Conservation (phyloP, 2,797 vertebrate species). For the Tinamus major region DNA sequence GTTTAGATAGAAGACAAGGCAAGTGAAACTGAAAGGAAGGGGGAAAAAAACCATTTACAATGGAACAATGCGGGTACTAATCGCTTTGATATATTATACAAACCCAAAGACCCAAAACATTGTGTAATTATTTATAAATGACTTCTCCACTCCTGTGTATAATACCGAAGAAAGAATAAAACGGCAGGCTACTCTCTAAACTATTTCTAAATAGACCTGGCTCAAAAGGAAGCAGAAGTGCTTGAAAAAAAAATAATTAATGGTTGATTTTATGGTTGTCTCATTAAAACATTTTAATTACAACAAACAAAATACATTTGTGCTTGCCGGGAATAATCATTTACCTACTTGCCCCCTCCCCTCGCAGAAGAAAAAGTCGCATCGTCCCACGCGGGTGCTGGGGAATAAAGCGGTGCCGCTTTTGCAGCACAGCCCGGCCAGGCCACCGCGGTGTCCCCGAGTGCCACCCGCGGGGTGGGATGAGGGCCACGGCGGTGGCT, state of each 20-base stretch:
- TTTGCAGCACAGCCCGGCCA: background rate
- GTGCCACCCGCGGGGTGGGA: fast-evolving
- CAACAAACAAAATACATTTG: slow-evolving; percentile 89
- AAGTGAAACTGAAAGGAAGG: slow-evolving; percentile 92
- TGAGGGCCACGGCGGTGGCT: background rate
- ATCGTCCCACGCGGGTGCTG: slow-evolving; percentile 23
- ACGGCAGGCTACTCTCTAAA: slow-evolving; percentile 95
- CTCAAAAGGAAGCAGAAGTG: slow-evolving; percentile 89
- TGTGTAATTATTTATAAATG: slow-evolving; percentile 99
- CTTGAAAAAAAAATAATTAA: slow-evolving; percentile 96
- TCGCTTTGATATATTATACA: slow-evolving; percentile 99
- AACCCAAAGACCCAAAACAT: slow-evolving; percentile 99
- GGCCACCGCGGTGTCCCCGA: fast-evolving
- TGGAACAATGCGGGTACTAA: slow-evolving; percentile 98
- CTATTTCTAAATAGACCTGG: slow-evolving; percentile 91
- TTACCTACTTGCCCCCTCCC: slow-evolving; percentile 52
- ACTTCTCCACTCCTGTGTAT: slow-evolving; percentile 91
- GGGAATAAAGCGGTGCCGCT: slow-evolving; percentile 33
- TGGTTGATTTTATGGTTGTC: slow-evolving; percentile 97
- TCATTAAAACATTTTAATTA: slow-evolving; percentile 99
- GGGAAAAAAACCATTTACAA: slow-evolving; percentile 87
- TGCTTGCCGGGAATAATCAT: slow-evolving; percentile 68
- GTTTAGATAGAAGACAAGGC: slow-evolving; percentile 94
- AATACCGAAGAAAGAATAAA: slow-evolving; percentile 93
- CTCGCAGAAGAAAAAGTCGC: slow-evolving; percentile 36